phyloP scores from a whole-genome alignment of 2,888 invertebrate genomes.

The Anoplius nigerrimus region DNA sequence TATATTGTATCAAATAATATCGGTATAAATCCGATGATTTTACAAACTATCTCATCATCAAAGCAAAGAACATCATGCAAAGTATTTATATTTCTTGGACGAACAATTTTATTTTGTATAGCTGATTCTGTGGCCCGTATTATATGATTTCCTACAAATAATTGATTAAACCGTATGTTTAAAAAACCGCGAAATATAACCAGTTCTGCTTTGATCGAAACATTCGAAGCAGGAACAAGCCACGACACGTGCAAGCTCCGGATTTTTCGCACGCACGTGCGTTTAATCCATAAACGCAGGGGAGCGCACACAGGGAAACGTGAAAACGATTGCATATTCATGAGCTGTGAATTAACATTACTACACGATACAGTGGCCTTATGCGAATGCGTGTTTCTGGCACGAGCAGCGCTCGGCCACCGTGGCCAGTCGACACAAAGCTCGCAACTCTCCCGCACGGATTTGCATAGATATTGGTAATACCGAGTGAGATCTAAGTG shows the following conservation, averaged over 20 bases:
- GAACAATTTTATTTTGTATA: too few species aligned
- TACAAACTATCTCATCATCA: too few species aligned
- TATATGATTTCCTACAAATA: too few species aligned
- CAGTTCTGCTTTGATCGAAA: slow-evolving; percentile 5
- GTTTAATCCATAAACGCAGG: slow-evolving; percentile 32
- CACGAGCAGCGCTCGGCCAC: slow-evolving; percentile 32
- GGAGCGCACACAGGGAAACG: slow-evolving; percentile 36
- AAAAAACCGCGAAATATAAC: too few species aligned
- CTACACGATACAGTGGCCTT: slow-evolving; percentile 18
- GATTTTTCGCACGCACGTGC: slow-evolving; percentile 46
- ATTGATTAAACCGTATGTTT: too few species aligned
- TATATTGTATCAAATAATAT: too few species aligned
- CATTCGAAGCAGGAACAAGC: slow-evolving; percentile 30
- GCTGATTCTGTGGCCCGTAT: too few species aligned
- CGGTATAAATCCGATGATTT: too few species aligned
- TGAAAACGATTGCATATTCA: slow-evolving; percentile 67
- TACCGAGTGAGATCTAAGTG: not conserved
- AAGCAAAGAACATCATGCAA: too few species aligned
- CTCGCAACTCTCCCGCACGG: slow-evolving; percentile 32
- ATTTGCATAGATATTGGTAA: slow-evolving; percentile 57
- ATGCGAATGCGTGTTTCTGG: slow-evolving; percentile 40
- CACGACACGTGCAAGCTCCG: slow-evolving; percentile 35
- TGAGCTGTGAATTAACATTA: slow-evolving; percentile 47
- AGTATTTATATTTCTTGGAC: too few species aligned
- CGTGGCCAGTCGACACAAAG: slow-evolving; percentile 31